phyloP scores from a whole-genome alignment of 2,797 vertebrate genomes.

The Psittacula echo region DNA sequence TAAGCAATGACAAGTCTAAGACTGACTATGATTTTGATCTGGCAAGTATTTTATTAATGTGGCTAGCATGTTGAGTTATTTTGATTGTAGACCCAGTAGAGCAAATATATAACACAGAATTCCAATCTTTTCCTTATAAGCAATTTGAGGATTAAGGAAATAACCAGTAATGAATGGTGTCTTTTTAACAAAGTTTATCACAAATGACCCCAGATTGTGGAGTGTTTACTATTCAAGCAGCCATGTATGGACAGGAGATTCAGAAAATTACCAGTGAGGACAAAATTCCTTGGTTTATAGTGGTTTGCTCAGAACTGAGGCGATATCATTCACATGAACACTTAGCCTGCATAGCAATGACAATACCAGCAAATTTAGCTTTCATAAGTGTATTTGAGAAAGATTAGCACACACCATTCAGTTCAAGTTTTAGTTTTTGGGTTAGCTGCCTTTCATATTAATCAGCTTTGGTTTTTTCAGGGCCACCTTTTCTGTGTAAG shows the following conservation, averaged over 20 bases:
- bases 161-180: background rate
- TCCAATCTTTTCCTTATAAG: constrained; percentile 30
- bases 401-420: constrained; percentile 63
- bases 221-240: background rate
- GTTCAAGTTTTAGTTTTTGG: constrained; percentile 67
- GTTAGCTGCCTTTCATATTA: constrained; percentile 71
- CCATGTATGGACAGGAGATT: background rate
- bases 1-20: constrained; percentile 45
- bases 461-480: constrained; percentile 72
- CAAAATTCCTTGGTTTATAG: background rate
- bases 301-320: background rate
- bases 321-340: constrained; percentile 21
- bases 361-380: constrained; percentile 61
- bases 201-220: background rate
- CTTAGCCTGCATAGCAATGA: constrained; percentile 19
- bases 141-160: constrained; percentile 49
- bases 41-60: constrained; percentile 44
- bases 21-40: constrained; percentile 40
- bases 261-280: background rate
- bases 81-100: background rate
- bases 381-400: constrained; percentile 68
- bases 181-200: constrained; percentile 52
- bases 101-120: background rate
- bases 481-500: constrained; percentile 74
- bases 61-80: background rate